Conservation (phyloP, 2,113 vertebrate genomes). For the Todiramphus saurophagus region DNA sequence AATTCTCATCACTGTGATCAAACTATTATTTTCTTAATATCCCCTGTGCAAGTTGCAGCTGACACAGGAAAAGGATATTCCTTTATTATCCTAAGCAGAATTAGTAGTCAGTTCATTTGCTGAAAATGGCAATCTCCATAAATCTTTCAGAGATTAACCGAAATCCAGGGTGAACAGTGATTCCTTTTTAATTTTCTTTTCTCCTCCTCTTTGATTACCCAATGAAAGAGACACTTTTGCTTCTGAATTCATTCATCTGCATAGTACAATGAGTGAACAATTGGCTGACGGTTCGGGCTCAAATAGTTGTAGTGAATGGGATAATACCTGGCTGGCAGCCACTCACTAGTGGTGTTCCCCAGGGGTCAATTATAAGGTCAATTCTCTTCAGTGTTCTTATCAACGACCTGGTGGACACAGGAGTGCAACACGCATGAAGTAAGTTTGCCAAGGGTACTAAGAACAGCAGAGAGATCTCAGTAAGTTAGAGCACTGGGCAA, state of each 20-base stretch:
- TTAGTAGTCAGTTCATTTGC: neutral
- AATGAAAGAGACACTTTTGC: neutral
- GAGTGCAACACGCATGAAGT: neutral
- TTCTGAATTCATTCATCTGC: neutral
- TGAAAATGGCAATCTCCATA: neutral
- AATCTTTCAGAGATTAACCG: neutral
- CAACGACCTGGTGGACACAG: neutral
- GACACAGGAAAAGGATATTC: neutral
- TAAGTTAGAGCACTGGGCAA: neutral
- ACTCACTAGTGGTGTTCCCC: neutral
- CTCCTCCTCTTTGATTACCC: neutral
- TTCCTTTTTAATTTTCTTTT: neutral
- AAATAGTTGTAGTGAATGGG: neutral
- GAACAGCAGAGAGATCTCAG: neutral
- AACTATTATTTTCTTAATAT: neutral
- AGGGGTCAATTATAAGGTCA: neutral
- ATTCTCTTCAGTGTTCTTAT: neutral
- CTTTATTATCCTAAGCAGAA: neutral
- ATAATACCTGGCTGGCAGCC: neutral
- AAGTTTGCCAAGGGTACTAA: neutral
- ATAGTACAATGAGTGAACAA: neutral
- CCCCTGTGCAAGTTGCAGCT: neutral
- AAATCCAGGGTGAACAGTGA: neutral
- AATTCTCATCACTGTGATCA: neutral
- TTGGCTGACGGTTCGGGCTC: neutral